These are phyloP conservation scores for Semnopithecus entellus DNA, from an alignment of 2,113 vertebrate species.

Conservation along the genomic window DNA sequence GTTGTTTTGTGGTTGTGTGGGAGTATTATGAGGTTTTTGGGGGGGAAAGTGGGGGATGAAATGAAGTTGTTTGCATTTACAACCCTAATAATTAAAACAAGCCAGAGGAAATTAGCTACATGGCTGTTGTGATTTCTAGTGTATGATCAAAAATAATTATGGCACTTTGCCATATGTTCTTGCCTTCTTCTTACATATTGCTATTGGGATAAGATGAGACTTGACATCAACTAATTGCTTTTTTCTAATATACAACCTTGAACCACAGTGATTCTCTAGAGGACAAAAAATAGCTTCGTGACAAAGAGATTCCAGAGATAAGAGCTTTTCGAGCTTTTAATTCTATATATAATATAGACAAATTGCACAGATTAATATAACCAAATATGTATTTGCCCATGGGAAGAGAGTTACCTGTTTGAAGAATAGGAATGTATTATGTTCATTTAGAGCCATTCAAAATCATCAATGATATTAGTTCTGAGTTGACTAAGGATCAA, in stretches of 20 bases:
- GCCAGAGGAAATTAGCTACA: conserved; percentile 64
- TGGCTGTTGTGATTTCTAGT: conserved; percentile 57
- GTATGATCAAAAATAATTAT: conserved; percentile 71
- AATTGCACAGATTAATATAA: conserved; percentile 13
- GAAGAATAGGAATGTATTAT: conserved; percentile 32
- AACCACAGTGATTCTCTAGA: conserved; percentile 3
- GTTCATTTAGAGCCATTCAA: neutral
- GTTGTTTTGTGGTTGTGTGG: neutral
- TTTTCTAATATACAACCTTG: conserved; percentile 61
- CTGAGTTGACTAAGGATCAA: neutral
- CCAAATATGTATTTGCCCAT: conserved; percentile 1
- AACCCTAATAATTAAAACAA: conserved; percentile 69
- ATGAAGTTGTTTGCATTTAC: conserved; percentile 60
- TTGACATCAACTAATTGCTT: conserved; percentile 72
- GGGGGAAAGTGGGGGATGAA: neutral
- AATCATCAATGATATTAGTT: conserved; percentile 12
- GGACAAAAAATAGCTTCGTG: neutral
- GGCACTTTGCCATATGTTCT: conserved; percentile 43
- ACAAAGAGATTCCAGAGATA: conserved; percentile 29
- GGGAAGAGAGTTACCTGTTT: conserved; percentile 28
- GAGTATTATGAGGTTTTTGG: neutral
- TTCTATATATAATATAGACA: neutral
- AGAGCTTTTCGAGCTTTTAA: conserved; percentile 39
- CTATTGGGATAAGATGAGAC: conserved; percentile 48
- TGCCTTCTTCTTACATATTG: conserved; percentile 62